A percentile compares a stretch with the other conserved stretches of the same genome.
Evolutionary conservation across 2,888 invertebrate genomes (phyloP).

Genomic region (Lasioglossum pauxillum): DNA sequence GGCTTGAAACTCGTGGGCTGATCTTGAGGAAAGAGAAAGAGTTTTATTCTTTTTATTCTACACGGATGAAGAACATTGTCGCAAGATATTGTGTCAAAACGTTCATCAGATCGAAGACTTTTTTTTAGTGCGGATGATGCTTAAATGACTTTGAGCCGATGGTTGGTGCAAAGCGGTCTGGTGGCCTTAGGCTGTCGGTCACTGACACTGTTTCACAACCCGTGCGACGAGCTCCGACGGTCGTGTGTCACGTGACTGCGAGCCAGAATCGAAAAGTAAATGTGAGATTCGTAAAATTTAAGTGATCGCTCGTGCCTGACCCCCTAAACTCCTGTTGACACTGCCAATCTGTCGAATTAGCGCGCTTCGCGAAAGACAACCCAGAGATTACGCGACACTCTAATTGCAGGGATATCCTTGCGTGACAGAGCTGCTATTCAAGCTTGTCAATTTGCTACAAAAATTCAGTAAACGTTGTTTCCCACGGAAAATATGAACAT

Average conservation of each 20-base stretch:
- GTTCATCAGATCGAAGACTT: constrained; percentile 16
- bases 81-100: background rate
- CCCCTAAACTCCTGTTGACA: constrained; percentile 28
- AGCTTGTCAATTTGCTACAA: background rate
- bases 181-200: constrained; percentile 84
- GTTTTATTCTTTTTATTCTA: background rate
- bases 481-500: too few relatives aligned
- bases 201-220: constrained; percentile 83
- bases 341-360: constrained; percentile 22
- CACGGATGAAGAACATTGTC: background rate
- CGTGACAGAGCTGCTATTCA: background rate
- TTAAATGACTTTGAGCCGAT: constrained; percentile 74
- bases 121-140: constrained; percentile 72
- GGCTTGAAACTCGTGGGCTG: background rate
- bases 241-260: constrained; percentile 66
- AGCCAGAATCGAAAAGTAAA: constrained; percentile 61
- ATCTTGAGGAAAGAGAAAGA: background rate
- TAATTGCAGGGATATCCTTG: constrained; percentile 19
- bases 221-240: constrained; percentile 64
- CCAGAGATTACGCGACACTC: constrained; percentile 16
- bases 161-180: constrained; percentile 76
- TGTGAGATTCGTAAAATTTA: constrained; percentile 54
- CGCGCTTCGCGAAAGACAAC: constrained; percentile 19
- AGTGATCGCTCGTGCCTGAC: constrained; percentile 10
- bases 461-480: background rate